Percentiles rank a stretch among this genome's conserved stretches.
phyloP scores from a whole-genome alignment of 2,888 invertebrate genomes.

The Caenorhabditis imperialis region DNA sequence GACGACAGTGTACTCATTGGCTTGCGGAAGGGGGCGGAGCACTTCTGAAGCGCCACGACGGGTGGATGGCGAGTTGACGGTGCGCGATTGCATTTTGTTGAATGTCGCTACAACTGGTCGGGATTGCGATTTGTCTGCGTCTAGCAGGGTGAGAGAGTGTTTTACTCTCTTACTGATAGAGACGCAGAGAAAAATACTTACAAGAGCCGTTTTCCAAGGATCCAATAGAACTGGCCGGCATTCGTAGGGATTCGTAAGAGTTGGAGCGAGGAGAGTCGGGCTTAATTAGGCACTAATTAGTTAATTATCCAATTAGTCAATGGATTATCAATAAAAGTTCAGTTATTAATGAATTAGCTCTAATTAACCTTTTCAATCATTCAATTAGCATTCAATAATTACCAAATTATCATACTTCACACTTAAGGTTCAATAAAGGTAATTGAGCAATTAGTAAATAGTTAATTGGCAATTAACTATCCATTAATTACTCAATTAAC shows the following conservation, averaged over 20 bases:
- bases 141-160: too few species aligned
- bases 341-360: too few species aligned
- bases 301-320: too few species aligned
- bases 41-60: constrained; percentile 28
- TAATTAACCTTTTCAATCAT: too few species aligned
- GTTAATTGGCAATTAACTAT: too few species aligned
- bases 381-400: too few species aligned
- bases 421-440: too few species aligned
- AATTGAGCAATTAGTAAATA: too few species aligned
- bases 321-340: too few species aligned
- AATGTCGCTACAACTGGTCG: constrained; percentile 2
- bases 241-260: constrained; percentile 19
- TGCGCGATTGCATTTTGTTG: constrained; percentile 3
- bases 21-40: background rate
- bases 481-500: too few species aligned
- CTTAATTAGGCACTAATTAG: background rate
- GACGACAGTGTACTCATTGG: background rate
- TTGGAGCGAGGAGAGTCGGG: constrained; percentile 20
- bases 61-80: background rate
- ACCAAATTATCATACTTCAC: too few species aligned
- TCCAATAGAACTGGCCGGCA: constrained; percentile 29
- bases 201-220: constrained; percentile 32
- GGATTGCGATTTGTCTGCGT: too few species aligned
- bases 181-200: constrained; percentile 13
- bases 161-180: background rate